Percentiles rank a stretch among this genome's conserved stretches.
Conservation (phyloP, 1,140 invertebrate genomes). For the Bombus picipes region DNA sequence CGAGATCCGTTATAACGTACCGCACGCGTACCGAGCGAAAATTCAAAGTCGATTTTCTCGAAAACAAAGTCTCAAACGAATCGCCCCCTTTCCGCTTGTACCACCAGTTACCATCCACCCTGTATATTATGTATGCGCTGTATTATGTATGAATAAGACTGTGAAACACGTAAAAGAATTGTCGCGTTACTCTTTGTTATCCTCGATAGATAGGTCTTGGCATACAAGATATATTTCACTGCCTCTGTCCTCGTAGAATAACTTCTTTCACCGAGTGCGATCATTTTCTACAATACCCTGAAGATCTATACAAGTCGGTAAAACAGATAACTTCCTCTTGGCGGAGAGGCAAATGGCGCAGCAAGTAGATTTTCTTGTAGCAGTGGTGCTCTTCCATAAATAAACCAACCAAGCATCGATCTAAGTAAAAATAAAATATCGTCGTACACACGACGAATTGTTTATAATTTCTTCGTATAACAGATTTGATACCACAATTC, state of each 20-base stretch:
- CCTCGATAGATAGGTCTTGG: not conserved
- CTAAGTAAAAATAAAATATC: not conserved
- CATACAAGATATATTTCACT: not conserved
- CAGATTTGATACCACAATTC: too few relatives aligned
- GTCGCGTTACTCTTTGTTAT: not conserved
- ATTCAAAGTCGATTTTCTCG: too few relatives aligned
- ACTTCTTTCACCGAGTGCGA: not conserved
- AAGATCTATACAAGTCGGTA: constrained; percentile 31
- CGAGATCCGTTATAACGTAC: too few relatives aligned
- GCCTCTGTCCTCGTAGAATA: not conserved
- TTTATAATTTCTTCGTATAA: too few relatives aligned
- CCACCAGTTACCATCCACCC: too few relatives aligned
- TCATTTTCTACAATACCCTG: not conserved
- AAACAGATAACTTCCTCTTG: constrained; percentile 21
- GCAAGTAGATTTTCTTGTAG: not conserved
- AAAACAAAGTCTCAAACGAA: too few relatives aligned
- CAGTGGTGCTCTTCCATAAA: not conserved
- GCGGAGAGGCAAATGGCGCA: not conserved
- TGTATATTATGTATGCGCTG: too few relatives aligned
- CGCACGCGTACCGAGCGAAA: too few relatives aligned
- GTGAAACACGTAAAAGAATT: too few relatives aligned
- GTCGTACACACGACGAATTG: too few relatives aligned
- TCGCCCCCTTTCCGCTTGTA: too few relatives aligned
- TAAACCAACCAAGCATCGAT: not conserved
- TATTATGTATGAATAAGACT: too few relatives aligned